A percentile compares a stretch with the other conserved stretches of the same genome.
phyloP scores from a whole-genome alignment of 2,113 vertebrate genomes.

The Gopherus flavomarginatus region DNA sequence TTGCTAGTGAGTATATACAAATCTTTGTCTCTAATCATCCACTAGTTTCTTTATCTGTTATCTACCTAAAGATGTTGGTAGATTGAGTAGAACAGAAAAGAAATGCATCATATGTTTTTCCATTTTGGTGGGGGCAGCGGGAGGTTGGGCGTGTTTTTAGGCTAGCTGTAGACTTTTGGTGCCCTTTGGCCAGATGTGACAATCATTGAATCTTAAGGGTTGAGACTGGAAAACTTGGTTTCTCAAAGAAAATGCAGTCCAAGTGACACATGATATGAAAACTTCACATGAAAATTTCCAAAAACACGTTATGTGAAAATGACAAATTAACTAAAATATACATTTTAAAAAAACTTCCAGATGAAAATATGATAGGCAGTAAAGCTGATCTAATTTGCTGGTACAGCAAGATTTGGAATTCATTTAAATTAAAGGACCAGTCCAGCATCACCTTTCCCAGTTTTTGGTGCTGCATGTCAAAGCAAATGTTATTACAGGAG shows the following conservation, averaged over 20 bases:
- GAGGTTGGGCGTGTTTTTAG: background rate
- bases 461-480: background rate
- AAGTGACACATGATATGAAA: slow-evolving; percentile 18
- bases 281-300: slow-evolving; percentile 24
- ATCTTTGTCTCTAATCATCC: background rate
- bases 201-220: slow-evolving; percentile 43
- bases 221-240: slow-evolving; percentile 46
- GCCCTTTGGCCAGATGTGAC: background rate
- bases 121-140: no score
- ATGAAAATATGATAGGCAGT: slow-evolving; percentile 41
- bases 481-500: background rate
- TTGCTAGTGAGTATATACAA: background rate
- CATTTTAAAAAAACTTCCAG: background rate
- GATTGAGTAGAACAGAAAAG: background rate
- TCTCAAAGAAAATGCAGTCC: slow-evolving; percentile 21
- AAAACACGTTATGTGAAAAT: slow-evolving; percentile 49
- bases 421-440: slow-evolving; percentile 34
- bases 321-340: slow-evolving; percentile 28
- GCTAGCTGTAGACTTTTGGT: background rate
- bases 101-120: background rate
- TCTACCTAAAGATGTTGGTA: slow-evolving; percentile 4
- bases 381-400: slow-evolving; percentile 27
- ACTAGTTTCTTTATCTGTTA: slow-evolving; percentile 21
- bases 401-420: slow-evolving; percentile 48
- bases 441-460: background rate